Evolutionary conservation across 2,888 invertebrate genomes (phyloP), one percentile per base, ranked within the genome.

Genomic region (Kuschelorhynchus macadamiae): DNA sequence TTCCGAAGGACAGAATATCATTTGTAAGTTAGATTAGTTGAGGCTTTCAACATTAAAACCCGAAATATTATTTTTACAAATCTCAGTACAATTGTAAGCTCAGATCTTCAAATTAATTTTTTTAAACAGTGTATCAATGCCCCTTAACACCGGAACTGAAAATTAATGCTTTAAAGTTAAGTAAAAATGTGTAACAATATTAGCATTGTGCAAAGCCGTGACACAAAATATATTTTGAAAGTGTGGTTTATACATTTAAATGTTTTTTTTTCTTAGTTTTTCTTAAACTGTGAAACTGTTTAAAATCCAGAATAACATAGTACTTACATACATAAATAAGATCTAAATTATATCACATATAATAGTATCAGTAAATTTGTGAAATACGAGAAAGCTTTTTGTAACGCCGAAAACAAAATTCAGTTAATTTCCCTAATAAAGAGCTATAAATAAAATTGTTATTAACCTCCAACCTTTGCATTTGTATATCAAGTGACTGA

Each of bases 1-100:
- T 82, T 82, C 77, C 74, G 76, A 77, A 79, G 81, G 81, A 81
- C 81, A 81, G 80, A 80, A 76, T 78, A 71, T 70, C 72, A 50
- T 32, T 69, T 61, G 33, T 46, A 50, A 39, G 57, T 62, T 42
- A 56, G 42, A 44, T 47, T 60, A 12, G 41, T 41, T 39, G n/a
- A 41, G 42, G 56, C 41, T 44, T 55, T 61, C 14, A 56, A 56
- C 17, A 42, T 14, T 16, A 42, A 42, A 14, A 36, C 11, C 36
- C 7, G 7, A 25, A 25, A 25, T 25, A n/a, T n/a, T n/a, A n/a
- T n/a, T n/a, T n/a, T n/a, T n/a, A n/a, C n/a, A n/a, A n/a, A n/a
- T n/a, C n/a, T n/a, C n/a, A n/a, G n/a, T n/a, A n/a, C n/a, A n/a
- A n/a, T n/a, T n/a, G n/a, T n/a, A 25, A 25, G 7, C 4, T 25